Base-by-base conservation (phyloP, 2,888 invertebrate genomes). In the Hyles lineata region DNA sequence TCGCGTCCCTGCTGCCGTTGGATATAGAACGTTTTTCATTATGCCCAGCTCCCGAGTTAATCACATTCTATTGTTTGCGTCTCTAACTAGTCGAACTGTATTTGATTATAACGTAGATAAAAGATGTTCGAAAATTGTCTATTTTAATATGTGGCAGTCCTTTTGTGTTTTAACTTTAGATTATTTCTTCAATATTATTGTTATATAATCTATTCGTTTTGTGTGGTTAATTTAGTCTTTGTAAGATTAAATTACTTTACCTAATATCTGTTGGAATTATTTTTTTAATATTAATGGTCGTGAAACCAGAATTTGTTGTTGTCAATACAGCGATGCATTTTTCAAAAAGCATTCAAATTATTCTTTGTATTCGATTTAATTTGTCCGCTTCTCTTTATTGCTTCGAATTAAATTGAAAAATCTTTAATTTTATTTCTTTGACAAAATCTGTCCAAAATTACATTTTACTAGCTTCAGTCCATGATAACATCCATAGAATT, bases 1-100 rank as follows among this genome's bases (percentile, higher is more conserved):
- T 25, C 52, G 5, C 55, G 52, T 23, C 21, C 52, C 32, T 71
- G n/a, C 32, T 50, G 61, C 52, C 55, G 32, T 75, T 71, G 72
- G 72, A 70, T 76, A 76, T 75, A 72, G 74, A 75, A 70, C 76
- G 74, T 74, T 72, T 77, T 79, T 76, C 74, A 77, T 81, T 79
- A 81, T 78, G 75, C 74, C 76, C 70, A 70, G 62, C 29, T 21
- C 63, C 74, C 75, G 63, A 70, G 74, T 78, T 76, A 77, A 79
- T 79, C 79, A 76, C 71, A 55, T 62, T 35, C 62, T 71, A 55
- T 63, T 63, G 62, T 71, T 32, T 71, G 50, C 50, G 21, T 63
- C 52, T 59, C 32, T 71, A 63, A 55, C 55, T 62, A 71, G 32
- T 63, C 32, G 32, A 55, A 8, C 55, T 55, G 55, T 35, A 71